phyloP scores from a whole-genome alignment of 2,888 invertebrate species.

The Athetis lepigone region DNA sequence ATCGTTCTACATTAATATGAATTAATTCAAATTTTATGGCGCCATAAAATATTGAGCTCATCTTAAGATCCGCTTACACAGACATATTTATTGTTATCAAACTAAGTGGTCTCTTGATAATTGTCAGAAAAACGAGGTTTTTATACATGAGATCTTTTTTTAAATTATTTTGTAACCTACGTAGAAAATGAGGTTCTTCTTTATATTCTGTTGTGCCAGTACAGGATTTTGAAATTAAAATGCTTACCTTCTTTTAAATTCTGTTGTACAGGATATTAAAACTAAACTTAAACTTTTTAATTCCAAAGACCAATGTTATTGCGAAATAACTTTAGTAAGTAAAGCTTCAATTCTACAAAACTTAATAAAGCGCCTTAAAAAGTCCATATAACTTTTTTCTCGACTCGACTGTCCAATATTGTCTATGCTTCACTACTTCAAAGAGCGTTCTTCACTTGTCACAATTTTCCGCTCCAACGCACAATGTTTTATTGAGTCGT shows the following conservation, averaged over 20 bases:
- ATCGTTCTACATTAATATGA: slow-evolving; percentile 49
- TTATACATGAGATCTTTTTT: slow-evolving; percentile 16
- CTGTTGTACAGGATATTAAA: too few relatives aligned
- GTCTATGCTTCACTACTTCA: slow-evolving; percentile 15
- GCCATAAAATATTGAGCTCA: slow-evolving; percentile 46
- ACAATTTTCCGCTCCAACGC: slow-evolving; percentile 50
- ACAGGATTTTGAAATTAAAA: too few relatives aligned
- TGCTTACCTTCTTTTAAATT: neutral
- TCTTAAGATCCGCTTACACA: slow-evolving; percentile 50
- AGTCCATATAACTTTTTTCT: too few relatives aligned
- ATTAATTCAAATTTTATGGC: slow-evolving; percentile 60
- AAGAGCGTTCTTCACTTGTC: slow-evolving; percentile 43
- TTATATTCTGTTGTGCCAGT: too few relatives aligned
- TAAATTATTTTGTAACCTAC: slow-evolving; percentile 3
- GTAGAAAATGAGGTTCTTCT: neutral
- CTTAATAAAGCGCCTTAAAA: too few relatives aligned
- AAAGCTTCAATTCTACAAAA: too few relatives aligned
- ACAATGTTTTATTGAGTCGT: slow-evolving; percentile 56
- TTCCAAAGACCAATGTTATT: too few relatives aligned
- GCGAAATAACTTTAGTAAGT: too few relatives aligned
- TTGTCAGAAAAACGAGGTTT: slow-evolving; percentile 20
- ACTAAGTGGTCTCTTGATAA: slow-evolving; percentile 28
- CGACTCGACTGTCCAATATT: slow-evolving; percentile 23
- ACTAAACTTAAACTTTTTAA: too few relatives aligned
- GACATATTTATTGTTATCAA: slow-evolving; percentile 59